These are phyloP conservation scores for Cabera pusaria DNA, from an alignment of 2,888 invertebrate genomes.

Conservation along the genomic window DNA sequence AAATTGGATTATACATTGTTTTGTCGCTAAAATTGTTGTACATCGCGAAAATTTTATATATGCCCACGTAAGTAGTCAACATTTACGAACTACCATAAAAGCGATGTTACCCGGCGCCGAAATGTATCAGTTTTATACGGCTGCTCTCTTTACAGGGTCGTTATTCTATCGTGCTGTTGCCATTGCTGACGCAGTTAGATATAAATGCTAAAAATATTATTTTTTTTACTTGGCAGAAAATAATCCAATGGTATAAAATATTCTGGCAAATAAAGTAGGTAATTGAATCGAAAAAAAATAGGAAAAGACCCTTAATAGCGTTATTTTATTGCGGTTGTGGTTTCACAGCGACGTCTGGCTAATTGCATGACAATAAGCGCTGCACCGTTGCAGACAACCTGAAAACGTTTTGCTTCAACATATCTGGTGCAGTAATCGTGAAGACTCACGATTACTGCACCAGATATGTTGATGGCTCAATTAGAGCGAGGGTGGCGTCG, in stretches of 20 bases:
- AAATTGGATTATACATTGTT: constrained; percentile 64
- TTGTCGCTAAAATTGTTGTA: constrained; percentile 42
- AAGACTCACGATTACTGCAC: constrained; percentile 43
- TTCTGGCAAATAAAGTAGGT: too few species aligned
- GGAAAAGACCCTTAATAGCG: too few species aligned
- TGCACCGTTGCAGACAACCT: constrained; percentile 37
- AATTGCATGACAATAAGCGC: constrained; percentile 32
- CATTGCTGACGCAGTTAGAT: too few species aligned
- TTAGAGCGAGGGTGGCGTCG: constrained; percentile 49
- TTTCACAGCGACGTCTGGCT: constrained; percentile 9
- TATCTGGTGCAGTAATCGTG: too few species aligned
- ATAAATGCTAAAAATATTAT: too few species aligned
- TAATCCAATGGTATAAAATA: too few species aligned
- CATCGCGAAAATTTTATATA: constrained; percentile 51
- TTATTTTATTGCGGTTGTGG: too few species aligned
- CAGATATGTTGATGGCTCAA: constrained; percentile 58
- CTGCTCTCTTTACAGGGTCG: constrained; percentile 25
- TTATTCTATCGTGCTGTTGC: constrained; percentile 32
- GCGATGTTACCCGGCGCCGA: constrained; percentile 43
- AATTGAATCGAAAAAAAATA: too few species aligned
- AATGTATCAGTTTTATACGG: constrained; percentile 38
- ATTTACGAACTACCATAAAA: constrained; percentile 56
- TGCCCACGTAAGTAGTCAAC: constrained; percentile 46
- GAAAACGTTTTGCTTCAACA: constrained; percentile 29
- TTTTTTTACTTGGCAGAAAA: too few species aligned